Evolutionary conservation across 2,888 invertebrate species (phyloP).

Genomic region (Ormia ochracea): DNA sequence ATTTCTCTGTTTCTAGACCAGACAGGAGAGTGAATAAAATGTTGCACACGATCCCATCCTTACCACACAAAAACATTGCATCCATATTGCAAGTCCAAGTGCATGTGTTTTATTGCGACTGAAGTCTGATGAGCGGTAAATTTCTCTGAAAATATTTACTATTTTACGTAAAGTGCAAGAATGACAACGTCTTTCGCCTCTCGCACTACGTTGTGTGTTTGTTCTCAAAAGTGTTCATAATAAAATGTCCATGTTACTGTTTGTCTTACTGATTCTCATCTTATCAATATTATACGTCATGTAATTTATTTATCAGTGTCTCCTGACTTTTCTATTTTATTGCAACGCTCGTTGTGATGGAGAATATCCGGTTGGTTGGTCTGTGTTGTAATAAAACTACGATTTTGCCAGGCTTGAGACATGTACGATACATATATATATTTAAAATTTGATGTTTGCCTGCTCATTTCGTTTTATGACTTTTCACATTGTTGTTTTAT

Average conservation of each 20-base stretch:
- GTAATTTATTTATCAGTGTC: conserved; percentile 71
- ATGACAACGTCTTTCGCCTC: conserved; percentile 43
- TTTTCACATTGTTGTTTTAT: conserved; percentile 47
- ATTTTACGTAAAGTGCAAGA: neutral
- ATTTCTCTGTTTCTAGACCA: too few species aligned
- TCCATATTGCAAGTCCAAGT: too few species aligned
- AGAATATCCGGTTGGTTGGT: neutral
- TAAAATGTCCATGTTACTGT: neutral
- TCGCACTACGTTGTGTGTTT: conserved; percentile 43
- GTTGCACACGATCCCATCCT: too few species aligned
- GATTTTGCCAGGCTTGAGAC: conserved; percentile 3
- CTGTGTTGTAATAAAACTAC: neutral
- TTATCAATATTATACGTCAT: conserved; percentile 75
- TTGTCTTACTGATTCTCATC: conserved; percentile 66
- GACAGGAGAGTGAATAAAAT: too few species aligned
- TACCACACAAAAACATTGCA: too few species aligned
- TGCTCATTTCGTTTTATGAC: conserved; percentile 54
- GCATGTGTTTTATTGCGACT: too few species aligned
- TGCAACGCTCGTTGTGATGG: conserved; percentile 2
- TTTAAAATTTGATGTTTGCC: conserved; percentile 45
- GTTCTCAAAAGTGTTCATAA: too few species aligned
- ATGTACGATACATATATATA: neutral
- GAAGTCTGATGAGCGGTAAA: too few species aligned
- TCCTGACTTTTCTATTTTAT: conserved; percentile 45
- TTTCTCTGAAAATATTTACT: too few species aligned